Conservation (phyloP, 2,113 vertebrate genomes). For the Paralichthys olivaceus region DNA sequence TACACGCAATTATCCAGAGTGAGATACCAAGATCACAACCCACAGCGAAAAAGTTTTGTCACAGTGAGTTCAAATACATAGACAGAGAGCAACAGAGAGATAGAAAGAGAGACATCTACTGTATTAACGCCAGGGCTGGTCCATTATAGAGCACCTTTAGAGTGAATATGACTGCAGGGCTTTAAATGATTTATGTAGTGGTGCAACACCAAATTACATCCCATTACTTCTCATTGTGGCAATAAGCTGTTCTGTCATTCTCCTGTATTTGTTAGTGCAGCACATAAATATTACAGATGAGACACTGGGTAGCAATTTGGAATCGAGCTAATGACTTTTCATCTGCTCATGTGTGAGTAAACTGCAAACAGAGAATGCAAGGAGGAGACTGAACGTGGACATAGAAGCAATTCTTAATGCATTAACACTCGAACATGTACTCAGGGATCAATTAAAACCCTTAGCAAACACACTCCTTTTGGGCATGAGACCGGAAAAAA, state of each 20-base stretch:
- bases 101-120: background rate
- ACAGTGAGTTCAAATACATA: background rate
- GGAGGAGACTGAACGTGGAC: constrained; percentile 4
- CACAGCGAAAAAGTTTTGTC: background rate
- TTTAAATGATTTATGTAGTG: constrained; percentile 63
- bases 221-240: constrained; percentile 72
- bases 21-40: background rate
- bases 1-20: background rate
- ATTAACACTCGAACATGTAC: background rate
- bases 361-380: constrained; percentile 15
- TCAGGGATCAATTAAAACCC: background rate
- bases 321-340: constrained; percentile 43
- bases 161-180: constrained; percentile 14
- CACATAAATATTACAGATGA: constrained; percentile 69
- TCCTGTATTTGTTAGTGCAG: constrained; percentile 61
- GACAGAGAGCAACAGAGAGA: background rate
- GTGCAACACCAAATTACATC: constrained; percentile 68
- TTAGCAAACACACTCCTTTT: too few relatives aligned
- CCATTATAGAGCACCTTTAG: constrained; percentile 42
- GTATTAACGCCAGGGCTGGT: constrained; percentile 19
- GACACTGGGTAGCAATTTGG: constrained; percentile 49
- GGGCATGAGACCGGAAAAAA: too few relatives aligned
- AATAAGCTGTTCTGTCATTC: constrained; percentile 67
- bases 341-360: constrained; percentile 34
- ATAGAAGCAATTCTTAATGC: background rate